A percentile compares a stretch with the other conserved stretches of the same genome.
These are phyloP conservation scores for Strigamia maritima DNA, from an alignment of 2,888 invertebrate species.

Conservation along the genomic window DNA sequence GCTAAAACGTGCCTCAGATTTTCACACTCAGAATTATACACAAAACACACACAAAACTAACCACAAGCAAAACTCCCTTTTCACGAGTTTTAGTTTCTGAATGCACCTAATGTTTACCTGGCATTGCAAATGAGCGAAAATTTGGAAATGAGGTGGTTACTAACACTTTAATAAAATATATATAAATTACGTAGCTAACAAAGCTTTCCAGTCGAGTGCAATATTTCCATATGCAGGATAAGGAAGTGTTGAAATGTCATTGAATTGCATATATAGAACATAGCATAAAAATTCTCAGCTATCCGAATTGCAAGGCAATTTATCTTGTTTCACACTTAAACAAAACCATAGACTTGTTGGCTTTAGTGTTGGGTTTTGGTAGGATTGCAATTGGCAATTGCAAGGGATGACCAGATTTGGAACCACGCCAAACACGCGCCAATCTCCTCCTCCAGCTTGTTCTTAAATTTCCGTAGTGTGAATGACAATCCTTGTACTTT, in stretches of 20 bases:
- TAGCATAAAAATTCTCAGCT: background rate
- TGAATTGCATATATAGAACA: background rate
- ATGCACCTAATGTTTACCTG: too few relatives aligned
- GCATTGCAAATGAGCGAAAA: too few relatives aligned
- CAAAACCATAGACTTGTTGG: conserved; percentile 2
- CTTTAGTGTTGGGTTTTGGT: background rate
- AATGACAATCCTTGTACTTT: background rate
- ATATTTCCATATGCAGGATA: background rate
- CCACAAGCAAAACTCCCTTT: too few relatives aligned
- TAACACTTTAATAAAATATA: too few relatives aligned
- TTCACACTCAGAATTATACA: too few relatives aligned
- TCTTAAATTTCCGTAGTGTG: background rate
- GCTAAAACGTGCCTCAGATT: too few relatives aligned
- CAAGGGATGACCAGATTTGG: background rate
- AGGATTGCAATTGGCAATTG: background rate
- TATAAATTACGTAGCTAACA: background rate
- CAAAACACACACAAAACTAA: too few relatives aligned
- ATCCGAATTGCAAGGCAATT: background rate
- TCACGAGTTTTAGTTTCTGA: too few relatives aligned
- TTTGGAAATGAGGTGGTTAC: too few relatives aligned
- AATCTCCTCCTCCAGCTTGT: background rate
- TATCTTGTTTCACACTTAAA: conserved; percentile 7
- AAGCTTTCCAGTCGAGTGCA: background rate
- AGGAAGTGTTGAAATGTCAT: background rate
- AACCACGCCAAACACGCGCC: background rate